A percentile compares a stretch with the other conserved stretches of the same genome.
Conservation (phyloP, 2,888 invertebrate species). For the Papilio gigon region DNA sequence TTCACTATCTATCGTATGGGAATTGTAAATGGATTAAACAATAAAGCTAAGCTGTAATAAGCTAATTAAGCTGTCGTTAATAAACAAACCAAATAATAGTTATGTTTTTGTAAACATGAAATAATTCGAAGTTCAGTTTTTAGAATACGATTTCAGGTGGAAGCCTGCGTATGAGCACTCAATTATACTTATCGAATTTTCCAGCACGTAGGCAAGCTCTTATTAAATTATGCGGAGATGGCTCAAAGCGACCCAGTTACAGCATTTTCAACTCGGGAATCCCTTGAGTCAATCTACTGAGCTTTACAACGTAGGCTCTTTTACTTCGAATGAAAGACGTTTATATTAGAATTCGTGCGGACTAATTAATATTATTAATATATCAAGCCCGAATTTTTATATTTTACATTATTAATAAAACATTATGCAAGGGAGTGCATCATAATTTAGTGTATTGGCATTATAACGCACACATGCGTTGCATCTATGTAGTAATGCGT, state of each 20-base stretch:
- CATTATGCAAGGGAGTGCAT: constrained; percentile 46
- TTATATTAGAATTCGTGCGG: constrained; percentile 10
- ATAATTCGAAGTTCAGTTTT: constrained; percentile 8
- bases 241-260: constrained; percentile 32
- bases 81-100: too few species aligned
- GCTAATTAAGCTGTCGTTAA: too few species aligned
- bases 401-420: too few species aligned
- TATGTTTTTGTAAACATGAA: not conserved
- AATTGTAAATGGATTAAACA: too few species aligned
- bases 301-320: constrained; percentile 9
- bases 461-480: constrained; percentile 47
- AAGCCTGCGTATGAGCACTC: constrained; percentile 7
- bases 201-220: constrained; percentile 16
- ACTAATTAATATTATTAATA: too few species aligned
- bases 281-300: constrained; percentile 31
- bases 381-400: too few species aligned
- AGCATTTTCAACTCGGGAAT: constrained; percentile 30
- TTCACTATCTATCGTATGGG: too few species aligned
- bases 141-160: constrained; percentile 13
- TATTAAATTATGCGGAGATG: constrained; percentile 39
- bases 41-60: too few species aligned
- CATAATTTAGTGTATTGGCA: constrained; percentile 44
- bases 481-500: constrained; percentile 2
- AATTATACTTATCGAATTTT: constrained; percentile 33
- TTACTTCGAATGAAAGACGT: constrained; percentile 5